Base-by-base conservation (phyloP, 1,140 invertebrate species). In the Acromyrmex charruanus region DNA sequence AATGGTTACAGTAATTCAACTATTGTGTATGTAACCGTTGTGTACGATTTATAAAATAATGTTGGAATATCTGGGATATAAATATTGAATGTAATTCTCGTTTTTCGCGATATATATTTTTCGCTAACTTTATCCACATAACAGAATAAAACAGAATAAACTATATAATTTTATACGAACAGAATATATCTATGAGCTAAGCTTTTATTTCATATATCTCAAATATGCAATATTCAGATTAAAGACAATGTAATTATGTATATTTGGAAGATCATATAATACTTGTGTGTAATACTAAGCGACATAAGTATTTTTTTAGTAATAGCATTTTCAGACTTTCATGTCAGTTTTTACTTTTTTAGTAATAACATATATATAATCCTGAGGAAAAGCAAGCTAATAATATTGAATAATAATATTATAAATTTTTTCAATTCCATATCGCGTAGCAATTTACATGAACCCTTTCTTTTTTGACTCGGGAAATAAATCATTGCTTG, bases 401-500 rank as follows among this genome's bases (percentile, higher is more conserved):
- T 44, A 21, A 51, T 51, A 14, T 51, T 51, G 14, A 51, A 31
- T 44, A 44, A 44, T 44, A 21, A 51, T 51, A 14, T 51, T 51
- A 3, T 16, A 31, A 44, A 25, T 39, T n/a, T 61, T 77, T 7
- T 16, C 35, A 12, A 63, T 49, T 0, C 1, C 35, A 10, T 59
- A 63, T 49, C 39, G 12, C 21, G n/a, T 3, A 3, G 39, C 59
- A 39, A 51, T 65, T 77, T 28, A 31, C 18, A 39, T 49, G 16
- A 44, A 44, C 18, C 31, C 25, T 10, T 44, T 44, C 21, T 10
- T 69, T 49, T 63, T n/a, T n/a, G 16, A 28, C 3, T 5, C 66
- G 51, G 44, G 49, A 71, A 71, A 89, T 85, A 84, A 87, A 84
- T 87, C 77, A 72, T 55, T 66, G 72, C 72, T 66, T 44, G 25